phyloP scores from a whole-genome alignment of 2,113 vertebrate genomes.

The Gila orcuttii region DNA sequence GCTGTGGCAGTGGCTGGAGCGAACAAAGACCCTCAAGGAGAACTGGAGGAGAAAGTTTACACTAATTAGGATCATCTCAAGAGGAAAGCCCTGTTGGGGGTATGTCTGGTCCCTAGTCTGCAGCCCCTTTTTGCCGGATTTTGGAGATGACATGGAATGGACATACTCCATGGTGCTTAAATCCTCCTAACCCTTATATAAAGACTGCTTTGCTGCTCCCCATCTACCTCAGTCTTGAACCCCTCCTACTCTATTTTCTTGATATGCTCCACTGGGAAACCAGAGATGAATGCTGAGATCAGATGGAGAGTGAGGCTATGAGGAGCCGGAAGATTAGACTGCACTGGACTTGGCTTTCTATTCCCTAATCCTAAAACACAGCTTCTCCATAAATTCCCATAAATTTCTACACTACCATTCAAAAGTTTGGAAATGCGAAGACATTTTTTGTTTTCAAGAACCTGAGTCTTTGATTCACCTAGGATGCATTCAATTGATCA shows the following conservation, averaged over 20 bases:
- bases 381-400: background rate
- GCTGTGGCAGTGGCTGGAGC: background rate
- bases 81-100: background rate
- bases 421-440: background rate
- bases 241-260: conserved; percentile 15
- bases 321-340: background rate
- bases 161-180: conserved; percentile 18
- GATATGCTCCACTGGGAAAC: conserved; percentile 13
- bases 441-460: background rate
- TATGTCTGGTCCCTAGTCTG: conserved; percentile 1
- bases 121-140: background rate
- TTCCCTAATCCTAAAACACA: background rate
- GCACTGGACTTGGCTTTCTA: background rate
- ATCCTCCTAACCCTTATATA: background rate
- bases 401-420: background rate
- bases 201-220: conserved; percentile 16
- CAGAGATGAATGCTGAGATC: conserved; percentile 5
- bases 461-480: background rate
- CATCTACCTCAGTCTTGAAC: conserved; percentile 33
- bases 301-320: background rate
- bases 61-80: background rate
- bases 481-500: background rate
- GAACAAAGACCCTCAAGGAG: background rate
- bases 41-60: background rate
- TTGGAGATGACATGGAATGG: background rate